Evolutionary conservation across 1,140 invertebrate species (phyloP), one percentile per base, ranked within the genome.

Genomic region (Copidosoma floridanum): DNA sequence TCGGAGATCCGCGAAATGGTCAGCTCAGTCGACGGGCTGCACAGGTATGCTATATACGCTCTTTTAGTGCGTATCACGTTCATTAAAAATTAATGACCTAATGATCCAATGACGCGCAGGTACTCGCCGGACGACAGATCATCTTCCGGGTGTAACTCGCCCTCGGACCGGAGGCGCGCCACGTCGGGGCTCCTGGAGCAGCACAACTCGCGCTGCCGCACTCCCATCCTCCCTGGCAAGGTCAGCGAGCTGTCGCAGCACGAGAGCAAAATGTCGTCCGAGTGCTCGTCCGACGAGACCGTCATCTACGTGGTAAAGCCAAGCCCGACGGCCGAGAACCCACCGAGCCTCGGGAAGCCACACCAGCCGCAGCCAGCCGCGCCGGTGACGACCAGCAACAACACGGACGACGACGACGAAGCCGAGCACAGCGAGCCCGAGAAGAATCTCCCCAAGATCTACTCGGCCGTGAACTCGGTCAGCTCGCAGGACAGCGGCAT

Each of bases 401-500:
- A 50, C 21, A 41, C 23, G 24, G 53, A 53, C 52, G 82, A 85
- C 2, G 83, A 84, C 5, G 71, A 71, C 47, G 62, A 64, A 16
- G 66, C 70, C 20, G 68, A 71, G 20, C 50, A 57, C 3, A 73
- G 71, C 12, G 71, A 73, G 32, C 64, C 14, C 5, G 67, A 27
- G 65, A 71, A 80, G 40, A 60, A 69, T 1, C 54, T 81, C 59
- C 82, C 82, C 10, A 85, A 84, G 67, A 85, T 85, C 38, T 85
- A 85, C 72, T 85, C 84, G 55, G 80, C 84, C 63, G 84, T 86
- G 57, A 83, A 85, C 53, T 85, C 85, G 41, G 82, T 88, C 35
- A 89, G 87, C 66, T 90, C 88, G 0, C 88, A 89, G 70, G 89
- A 90, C 68, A 89, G 88, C 65, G 89, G 88, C 1, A 90, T 90